Base-by-base conservation (phyloP, 1,140 invertebrate genomes). In the Drosophila neocordata region DNA sequence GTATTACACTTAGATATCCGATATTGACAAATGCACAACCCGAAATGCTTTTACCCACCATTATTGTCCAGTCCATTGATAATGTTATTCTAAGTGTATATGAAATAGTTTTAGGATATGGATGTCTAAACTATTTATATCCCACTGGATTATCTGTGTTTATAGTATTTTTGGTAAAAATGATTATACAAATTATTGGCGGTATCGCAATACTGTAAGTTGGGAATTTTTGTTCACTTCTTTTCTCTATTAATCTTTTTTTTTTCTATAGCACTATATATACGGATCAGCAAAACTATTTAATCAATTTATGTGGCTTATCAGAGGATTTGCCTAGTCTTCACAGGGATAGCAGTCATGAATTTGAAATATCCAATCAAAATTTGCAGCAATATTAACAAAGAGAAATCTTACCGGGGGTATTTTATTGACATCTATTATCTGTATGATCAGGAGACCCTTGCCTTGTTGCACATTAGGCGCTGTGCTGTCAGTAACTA, bases 391-490 rank as follows among this genome's bases (percentile, higher is more conserved):
- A 34, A 4, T 13, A 20, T n/a, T 57, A 55, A 31, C 5, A 27
- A 27, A 37, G n/a, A 20, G 15, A 34, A 31, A 8, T 20, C 90
- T 78, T 58, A 92, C 91, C 6, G 94, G 94, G 6, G 94, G 93
- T 66, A 93, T 93, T 51, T 94, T 93, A 77, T 95, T 95, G n/a
- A 95, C 95, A 89, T 98, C 97, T 34, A 97, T 95, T 48, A 98
- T 96, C 1, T 95, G 97, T 22, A 98, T 95, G 63, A 97, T 95
- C 4, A 98, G 92, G 58, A 95, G 94, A 24, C 97, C 96, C 95
- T 90, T 48, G 77, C 91, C 96, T 89, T 96, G 95, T 87, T 98
- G 97, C 4, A 95, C 92, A 6, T 94, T 95, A 0, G 94, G 94
- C 1, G 96, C 97, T 0, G 95, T 96, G 1, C 95, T 95, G 90